Evolutionary conservation across 2,113 vertebrate genomes (phyloP).

Genomic region (Salvelinus namaycush): DNA sequence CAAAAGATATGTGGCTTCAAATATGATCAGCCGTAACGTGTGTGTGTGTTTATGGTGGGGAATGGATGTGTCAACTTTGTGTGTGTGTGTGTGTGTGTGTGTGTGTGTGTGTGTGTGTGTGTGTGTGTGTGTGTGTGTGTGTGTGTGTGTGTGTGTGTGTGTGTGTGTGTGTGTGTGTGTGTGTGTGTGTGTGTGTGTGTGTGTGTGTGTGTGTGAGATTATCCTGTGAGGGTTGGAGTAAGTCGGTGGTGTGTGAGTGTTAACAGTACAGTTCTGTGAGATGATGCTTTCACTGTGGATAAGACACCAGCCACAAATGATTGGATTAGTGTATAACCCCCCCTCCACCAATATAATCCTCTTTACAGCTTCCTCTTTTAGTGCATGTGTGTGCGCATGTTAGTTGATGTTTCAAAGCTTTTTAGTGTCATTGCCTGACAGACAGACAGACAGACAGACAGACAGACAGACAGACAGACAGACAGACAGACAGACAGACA

Average conservation of each 20-base stretch:
- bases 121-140: neutral
- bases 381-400: constrained; percentile 21
- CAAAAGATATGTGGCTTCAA: constrained; percentile 9
- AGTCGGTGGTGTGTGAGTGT: constrained; percentile 48
- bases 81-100: constrained; percentile 37
- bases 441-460: no score
- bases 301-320: constrained; percentile 73
- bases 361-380: constrained; percentile 55
- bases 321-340: constrained; percentile 75
- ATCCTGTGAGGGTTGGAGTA: constrained; percentile 44
- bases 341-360: constrained; percentile 68
- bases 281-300: constrained; percentile 59
- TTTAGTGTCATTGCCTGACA: no score
- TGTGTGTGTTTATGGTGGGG: neutral
- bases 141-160: neutral
- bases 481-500: constrained; percentile 14
- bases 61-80: constrained; percentile 48
- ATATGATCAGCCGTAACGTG: neutral
- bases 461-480: constrained; percentile 26
- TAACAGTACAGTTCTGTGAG: constrained; percentile 24
- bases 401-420: constrained; percentile 7
- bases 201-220: constrained; percentile 47
- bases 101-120: neutral
- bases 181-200: constrained; percentile 37
- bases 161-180: neutral